A percentile compares a stretch with the other conserved stretches of the same genome.
These are phyloP conservation scores for Hermodice carunculata DNA, from an alignment of 2,888 invertebrate genomes.

Conservation along the genomic window DNA sequence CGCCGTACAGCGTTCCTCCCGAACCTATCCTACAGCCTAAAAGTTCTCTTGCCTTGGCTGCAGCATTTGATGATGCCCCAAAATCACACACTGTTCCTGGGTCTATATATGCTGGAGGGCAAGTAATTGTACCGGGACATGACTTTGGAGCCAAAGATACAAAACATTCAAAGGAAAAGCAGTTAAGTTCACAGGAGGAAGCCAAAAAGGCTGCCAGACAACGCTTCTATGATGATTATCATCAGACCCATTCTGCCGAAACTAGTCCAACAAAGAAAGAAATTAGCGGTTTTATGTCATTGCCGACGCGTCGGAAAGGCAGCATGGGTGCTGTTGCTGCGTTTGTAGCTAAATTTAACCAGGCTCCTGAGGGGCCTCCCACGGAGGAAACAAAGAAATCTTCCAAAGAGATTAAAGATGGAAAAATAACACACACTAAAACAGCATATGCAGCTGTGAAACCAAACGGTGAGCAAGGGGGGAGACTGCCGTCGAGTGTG, in stretches of 20 bases:
- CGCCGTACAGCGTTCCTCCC: background rate
- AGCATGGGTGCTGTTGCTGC: slow-evolving; percentile 11
- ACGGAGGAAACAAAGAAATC: background rate
- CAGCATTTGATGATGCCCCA: slow-evolving; percentile 30
- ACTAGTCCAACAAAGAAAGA: too few relatives aligned
- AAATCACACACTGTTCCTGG: slow-evolving; percentile 32
- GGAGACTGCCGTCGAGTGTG: background rate
- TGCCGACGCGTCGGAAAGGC: too few relatives aligned
- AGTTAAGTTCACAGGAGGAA: background rate
- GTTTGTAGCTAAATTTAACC: too few relatives aligned
- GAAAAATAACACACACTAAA: too few relatives aligned
- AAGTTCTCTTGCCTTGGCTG: background rate
- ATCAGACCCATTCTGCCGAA: background rate
- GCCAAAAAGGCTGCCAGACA: slow-evolving; percentile 21
- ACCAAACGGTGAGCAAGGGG: background rate
- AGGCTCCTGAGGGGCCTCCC: background rate
- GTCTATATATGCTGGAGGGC: slow-evolving; percentile 24
- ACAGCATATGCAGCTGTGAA: background rate
- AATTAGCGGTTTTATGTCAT: too few relatives aligned
- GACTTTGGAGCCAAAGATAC: slow-evolving; percentile 4
- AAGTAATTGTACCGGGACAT: slow-evolving; percentile 25
- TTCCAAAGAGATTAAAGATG: too few relatives aligned
- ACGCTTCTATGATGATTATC: slow-evolving; percentile 38
- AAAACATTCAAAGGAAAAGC: background rate
- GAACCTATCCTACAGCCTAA: background rate